phyloP scores from a whole-genome alignment of 2,113 vertebrate genomes.

The Eurystomus gularis region DNA sequence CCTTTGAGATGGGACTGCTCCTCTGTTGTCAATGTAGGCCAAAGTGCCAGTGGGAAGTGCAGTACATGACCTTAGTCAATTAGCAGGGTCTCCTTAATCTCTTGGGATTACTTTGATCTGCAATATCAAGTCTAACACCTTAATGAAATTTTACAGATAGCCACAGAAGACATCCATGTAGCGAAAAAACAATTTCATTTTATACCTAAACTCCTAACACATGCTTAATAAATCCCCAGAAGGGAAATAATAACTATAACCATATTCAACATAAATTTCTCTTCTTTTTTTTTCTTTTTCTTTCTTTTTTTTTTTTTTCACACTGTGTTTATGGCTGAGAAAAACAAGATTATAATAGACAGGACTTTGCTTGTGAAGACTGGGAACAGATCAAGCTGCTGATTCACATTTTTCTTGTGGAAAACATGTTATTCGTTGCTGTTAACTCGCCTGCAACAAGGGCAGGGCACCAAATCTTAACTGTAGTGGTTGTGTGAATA shows the following conservation, averaged over 20 bases:
- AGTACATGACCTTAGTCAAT: constrained; percentile 73
- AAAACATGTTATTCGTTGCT: background rate
- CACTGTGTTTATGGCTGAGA: constrained; percentile 37
- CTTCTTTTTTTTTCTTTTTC: background rate
- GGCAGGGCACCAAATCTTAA: background rate
- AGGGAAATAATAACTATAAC: constrained; percentile 66
- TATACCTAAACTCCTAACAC: constrained; percentile 62
- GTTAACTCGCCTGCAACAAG: background rate
- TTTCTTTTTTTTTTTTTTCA: background rate
- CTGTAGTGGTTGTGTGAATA: background rate
- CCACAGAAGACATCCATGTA: constrained; percentile 61
- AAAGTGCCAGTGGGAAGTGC: constrained; percentile 69
- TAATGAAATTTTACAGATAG: constrained; percentile 75
- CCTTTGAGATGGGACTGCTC: constrained; percentile 67
- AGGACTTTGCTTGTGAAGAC: background rate
- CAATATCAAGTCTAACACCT: constrained; percentile 71
- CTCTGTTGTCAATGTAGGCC: constrained; percentile 67
- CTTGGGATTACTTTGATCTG: constrained; percentile 73
- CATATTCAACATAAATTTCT: constrained; percentile 63
- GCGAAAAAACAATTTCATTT: constrained; percentile 67
- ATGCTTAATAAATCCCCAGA: constrained; percentile 68
- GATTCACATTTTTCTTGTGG: background rate
- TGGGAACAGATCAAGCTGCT: background rate
- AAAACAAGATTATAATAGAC: constrained; percentile 50
- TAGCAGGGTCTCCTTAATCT: constrained; percentile 71